Evolutionary conservation across 1,140 invertebrate genomes (phyloP).

Genomic region (Hirudo medicinalis): DNA sequence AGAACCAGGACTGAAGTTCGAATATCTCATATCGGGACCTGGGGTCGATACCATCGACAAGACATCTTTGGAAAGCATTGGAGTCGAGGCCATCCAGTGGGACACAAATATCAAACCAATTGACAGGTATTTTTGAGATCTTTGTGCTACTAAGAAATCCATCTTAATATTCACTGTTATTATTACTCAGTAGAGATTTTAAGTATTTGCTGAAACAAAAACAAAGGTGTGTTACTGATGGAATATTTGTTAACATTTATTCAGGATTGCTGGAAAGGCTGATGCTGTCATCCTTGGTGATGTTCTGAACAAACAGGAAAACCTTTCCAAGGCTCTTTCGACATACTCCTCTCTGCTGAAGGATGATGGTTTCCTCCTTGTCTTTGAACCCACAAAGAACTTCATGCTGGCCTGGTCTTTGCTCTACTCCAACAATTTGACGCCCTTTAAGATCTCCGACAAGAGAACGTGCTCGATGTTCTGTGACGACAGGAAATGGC

Average conservation of each 20-base stretch:
- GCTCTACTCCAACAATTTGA: neutral
- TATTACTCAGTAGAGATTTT: too few relatives aligned
- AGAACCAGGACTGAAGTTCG: constrained; percentile 38
- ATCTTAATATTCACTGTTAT: too few relatives aligned
- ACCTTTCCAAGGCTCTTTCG: constrained; percentile 34
- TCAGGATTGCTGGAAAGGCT: constrained; percentile 29
- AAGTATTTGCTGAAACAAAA: too few relatives aligned
- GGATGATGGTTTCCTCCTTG: constrained; percentile 58
- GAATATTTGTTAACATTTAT: constrained; percentile 29
- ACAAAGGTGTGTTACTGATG: too few relatives aligned
- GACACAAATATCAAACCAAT: constrained; percentile 25
- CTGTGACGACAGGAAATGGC: constrained; percentile 32
- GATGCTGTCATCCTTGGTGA: constrained; percentile 38
- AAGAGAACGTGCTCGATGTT: constrained; percentile 32
- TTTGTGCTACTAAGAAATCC: too few relatives aligned
- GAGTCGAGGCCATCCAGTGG: constrained; percentile 33
- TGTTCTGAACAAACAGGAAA: constrained; percentile 34
- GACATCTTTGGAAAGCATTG: constrained; percentile 30
- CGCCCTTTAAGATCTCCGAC: constrained; percentile 13
- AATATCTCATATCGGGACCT: constrained; percentile 38
- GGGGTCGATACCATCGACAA: constrained; percentile 31
- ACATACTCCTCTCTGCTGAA: constrained; percentile 50
- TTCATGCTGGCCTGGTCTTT: constrained; percentile 34
- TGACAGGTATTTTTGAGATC: constrained; percentile 24
- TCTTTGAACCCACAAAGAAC: constrained; percentile 55